A percentile compares a stretch with the other conserved stretches of the same genome.
phyloP scores from a whole-genome alignment of 64 coral and sea anemone genomes.

The Orbicella faveolata region DNA sequence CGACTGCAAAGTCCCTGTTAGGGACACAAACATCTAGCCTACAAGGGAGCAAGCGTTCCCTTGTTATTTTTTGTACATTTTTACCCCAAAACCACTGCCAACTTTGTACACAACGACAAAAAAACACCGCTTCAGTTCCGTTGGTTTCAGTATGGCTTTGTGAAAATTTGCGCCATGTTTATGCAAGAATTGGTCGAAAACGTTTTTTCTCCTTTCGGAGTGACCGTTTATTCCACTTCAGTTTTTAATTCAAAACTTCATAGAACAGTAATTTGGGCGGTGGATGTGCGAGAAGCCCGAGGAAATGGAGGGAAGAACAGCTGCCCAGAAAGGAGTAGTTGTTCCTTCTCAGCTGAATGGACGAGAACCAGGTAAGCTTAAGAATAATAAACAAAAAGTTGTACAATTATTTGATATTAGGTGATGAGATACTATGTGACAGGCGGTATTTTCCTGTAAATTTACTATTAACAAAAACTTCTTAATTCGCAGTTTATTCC shows the following conservation, averaged over 20 bases:
- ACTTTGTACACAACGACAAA: conserved; percentile 60
- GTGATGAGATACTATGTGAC: too few species aligned
- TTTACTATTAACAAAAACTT: too few species aligned
- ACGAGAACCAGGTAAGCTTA: conserved; percentile 31
- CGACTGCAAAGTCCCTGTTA: conserved; percentile 22
- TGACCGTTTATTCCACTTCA: conserved; percentile 46
- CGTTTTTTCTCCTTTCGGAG: conserved; percentile 91
- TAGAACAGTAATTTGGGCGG: conserved; percentile 44
- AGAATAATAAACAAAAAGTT: background rate
- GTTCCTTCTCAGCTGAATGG: conserved; percentile 28
- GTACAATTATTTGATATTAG: background rate
- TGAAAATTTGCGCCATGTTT: conserved; percentile 81
- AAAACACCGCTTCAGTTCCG: background rate
- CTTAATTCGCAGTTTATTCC: too few species aligned
- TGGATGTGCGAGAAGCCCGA: conserved; percentile 75
- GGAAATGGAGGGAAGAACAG: conserved; percentile 53
- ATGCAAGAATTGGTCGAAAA: conserved; percentile 78
- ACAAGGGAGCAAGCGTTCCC: conserved; percentile 81
- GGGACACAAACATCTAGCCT: conserved; percentile 43
- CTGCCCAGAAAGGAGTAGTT: conserved; percentile 16
- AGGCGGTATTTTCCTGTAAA: too few species aligned
- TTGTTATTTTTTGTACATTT: conserved; percentile 70
- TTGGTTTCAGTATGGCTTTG: conserved; percentile 87
- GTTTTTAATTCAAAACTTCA: conserved; percentile 52
- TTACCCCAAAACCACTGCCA: conserved; percentile 6